phyloP scores from a whole-genome alignment of 2,888 invertebrate genomes.

The Teleogryllus oceanicus region DNA sequence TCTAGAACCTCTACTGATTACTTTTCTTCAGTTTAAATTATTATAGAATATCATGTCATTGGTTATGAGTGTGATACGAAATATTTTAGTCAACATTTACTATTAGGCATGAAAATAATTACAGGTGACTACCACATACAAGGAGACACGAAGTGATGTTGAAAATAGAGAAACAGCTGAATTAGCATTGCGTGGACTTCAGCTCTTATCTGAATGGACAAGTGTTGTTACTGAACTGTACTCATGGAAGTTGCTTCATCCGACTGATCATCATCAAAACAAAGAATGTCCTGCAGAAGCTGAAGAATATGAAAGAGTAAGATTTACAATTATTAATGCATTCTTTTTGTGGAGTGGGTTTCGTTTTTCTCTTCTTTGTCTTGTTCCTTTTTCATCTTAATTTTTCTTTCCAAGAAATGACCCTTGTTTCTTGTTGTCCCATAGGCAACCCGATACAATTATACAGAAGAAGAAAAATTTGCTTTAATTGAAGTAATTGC shows the following conservation, averaged over 20 bases:
- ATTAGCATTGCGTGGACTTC: conserved; percentile 86
- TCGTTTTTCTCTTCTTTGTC: not conserved
- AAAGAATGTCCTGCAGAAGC: conserved; percentile 92
- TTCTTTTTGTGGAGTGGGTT: conserved; percentile 29
- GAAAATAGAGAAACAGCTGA: conserved; percentile 91
- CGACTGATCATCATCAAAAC: conserved; percentile 95
- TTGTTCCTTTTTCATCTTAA: not conserved
- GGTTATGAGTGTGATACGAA: too few relatives aligned
- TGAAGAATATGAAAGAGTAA: conserved; percentile 93
- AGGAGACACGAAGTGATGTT: conserved; percentile 84
- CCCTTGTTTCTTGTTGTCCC: conserved; percentile 22
- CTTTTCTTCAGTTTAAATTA: too few relatives aligned
- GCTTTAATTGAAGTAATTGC: conserved; percentile 97
- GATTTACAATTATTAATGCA: conserved; percentile 32
- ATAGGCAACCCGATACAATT: conserved; percentile 94
- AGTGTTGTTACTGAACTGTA: conserved; percentile 93
- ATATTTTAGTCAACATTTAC: too few relatives aligned
- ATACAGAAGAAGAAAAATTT: conserved; percentile 94
- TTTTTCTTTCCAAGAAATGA: not conserved
- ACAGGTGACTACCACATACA: conserved; percentile 85
- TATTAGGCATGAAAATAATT: not conserved
- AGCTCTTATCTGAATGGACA: conserved; percentile 94
- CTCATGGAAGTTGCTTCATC: conserved; percentile 97
- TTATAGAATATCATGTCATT: too few relatives aligned
- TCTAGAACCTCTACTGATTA: too few relatives aligned